Conservation (phyloP, 2,888 invertebrate genomes). For the Euplagia quadripunctaria region DNA sequence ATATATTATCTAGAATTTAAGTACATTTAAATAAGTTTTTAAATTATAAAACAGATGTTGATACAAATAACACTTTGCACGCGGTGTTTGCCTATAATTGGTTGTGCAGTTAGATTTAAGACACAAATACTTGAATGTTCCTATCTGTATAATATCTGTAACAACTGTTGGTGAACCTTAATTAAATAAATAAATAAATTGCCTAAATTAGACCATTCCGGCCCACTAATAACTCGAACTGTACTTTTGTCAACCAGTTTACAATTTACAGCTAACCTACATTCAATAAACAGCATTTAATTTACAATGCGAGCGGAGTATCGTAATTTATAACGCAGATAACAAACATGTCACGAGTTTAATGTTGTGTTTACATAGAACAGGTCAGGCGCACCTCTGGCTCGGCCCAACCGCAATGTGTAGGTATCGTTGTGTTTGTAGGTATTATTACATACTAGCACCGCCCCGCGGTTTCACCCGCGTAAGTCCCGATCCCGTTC, state of each 20-base stretch:
- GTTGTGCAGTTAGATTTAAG: too few relatives aligned
- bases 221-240: neutral
- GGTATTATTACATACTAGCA: neutral
- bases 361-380: constrained; percentile 34
- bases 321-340: constrained; percentile 41
- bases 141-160: too few relatives aligned
- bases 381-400: constrained; percentile 44
- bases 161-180: too few relatives aligned
- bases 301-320: constrained; percentile 26
- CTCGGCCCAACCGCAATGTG: constrained; percentile 26
- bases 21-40: too few relatives aligned
- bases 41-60: too few relatives aligned
- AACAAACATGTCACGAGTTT: constrained; percentile 36
- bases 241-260: constrained; percentile 1
- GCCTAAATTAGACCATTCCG: neutral
- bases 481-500: too few relatives aligned
- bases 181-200: too few relatives aligned
- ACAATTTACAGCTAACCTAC: neutral
- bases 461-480: too few relatives aligned
- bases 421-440: neutral
- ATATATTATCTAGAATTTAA: too few relatives aligned
- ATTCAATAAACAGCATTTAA: constrained; percentile 24
- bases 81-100: too few relatives aligned
- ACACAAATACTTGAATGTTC: too few relatives aligned
- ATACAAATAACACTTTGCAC: too few relatives aligned